Conservation (phyloP, 1,140 invertebrate genomes). For the Drosophila lacteicornis region DNA sequence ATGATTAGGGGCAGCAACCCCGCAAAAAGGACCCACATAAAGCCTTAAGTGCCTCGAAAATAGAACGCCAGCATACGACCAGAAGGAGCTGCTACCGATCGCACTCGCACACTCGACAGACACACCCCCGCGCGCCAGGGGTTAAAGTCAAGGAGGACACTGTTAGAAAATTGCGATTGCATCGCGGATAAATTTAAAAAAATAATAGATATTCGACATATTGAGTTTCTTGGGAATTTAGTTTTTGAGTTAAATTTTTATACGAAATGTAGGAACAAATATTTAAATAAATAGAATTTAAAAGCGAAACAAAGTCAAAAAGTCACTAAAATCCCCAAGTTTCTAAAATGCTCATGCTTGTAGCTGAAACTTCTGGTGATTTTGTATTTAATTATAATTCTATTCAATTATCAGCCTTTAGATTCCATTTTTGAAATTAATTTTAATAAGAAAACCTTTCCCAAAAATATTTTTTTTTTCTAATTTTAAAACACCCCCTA, state of each 20-base stretch:
- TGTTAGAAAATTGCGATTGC: not conserved
- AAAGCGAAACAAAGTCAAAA: no score
- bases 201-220: no score
- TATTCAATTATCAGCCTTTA: no score
- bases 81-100: slow-evolving; percentile 58
- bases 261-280: no score
- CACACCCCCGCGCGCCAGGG: slow-evolving; percentile 45
- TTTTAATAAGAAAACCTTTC: no score
- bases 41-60: slow-evolving; percentile 55
- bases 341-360: no score
- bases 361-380: no score
- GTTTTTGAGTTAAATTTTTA: not conserved
- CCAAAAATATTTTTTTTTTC: no score
- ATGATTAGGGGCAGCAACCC: slow-evolving; percentile 23
- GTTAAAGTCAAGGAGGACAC: slow-evolving; percentile 4
- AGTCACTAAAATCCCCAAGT: no score
- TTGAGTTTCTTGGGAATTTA: not conserved
- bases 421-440: no score
- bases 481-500: not conserved
- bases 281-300: no score
- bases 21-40: slow-evolving; percentile 58
- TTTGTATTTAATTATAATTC: no score
- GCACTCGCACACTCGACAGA: not conserved
- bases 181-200: not conserved
- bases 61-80: slow-evolving; percentile 69